Base-by-base conservation (phyloP, 2,888 invertebrate species). In the Keiferia lycopersicella region DNA sequence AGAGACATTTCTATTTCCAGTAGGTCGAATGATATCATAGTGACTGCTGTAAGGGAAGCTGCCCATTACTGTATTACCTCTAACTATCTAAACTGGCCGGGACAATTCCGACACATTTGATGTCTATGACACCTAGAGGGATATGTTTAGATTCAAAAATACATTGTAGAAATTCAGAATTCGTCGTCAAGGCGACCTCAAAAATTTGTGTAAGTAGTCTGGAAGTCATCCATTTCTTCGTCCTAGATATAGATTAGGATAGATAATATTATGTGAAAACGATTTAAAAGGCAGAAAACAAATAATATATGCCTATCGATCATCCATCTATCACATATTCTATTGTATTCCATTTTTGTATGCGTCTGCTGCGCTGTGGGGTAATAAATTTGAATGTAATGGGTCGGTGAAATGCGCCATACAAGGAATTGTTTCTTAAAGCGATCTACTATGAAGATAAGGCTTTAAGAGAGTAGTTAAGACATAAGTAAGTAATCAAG, bases 61-160 rank as follows among this genome's bases (percentile, higher is more conserved):
- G 70, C 51, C 84, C 70, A 87, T 87, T 87, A 82, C 77, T 74
- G 22, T 45, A 61, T 61, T 61, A 82, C 77, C 75, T 74, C 79
- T 76, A 74, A 73, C 72, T 67, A 72, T 72, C 53, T 62, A 41
- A 48, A 65, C 26, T 59, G 45, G 59, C 59, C 71, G 70, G 74
- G 74, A 70, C 22, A 45, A 26, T 68, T 48, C 20, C 16, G 56
- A 45, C 56, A 41, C n/a, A 41, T 61, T 22, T 53, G 30, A 12
- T 18, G 26, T 48, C 61, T 22, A 45, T 56, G 10, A 64, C 64
- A 51, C 59, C 50, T 22, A 59, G 8, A 18, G 22, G 30, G 56
- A 30, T 56, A 56, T 34, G 14, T 56, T 56, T 56, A 56, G 30
- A 56, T 56, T 56, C 11, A 7, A 26, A 51, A 50, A 7, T 4